Conservation (phyloP, 2,113 vertebrate species). For the Galemys pyrenaicus region DNA sequence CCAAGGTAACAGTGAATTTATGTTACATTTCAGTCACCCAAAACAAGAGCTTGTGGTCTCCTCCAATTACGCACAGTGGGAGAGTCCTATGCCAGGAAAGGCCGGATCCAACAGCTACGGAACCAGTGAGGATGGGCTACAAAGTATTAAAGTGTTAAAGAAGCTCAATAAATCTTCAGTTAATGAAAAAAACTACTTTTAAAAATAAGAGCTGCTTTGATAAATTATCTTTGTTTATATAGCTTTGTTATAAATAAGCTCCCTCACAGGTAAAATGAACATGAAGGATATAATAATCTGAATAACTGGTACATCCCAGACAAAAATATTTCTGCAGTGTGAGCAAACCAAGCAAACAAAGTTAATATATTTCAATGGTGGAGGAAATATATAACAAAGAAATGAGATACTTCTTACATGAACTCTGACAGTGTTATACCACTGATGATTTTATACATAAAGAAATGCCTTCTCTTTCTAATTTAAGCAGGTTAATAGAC, state of each 20-base stretch:
- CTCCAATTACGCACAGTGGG: constrained; percentile 93
- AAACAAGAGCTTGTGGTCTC: constrained; percentile 95
- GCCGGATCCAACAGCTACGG: constrained; percentile 91
- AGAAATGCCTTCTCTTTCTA: neutral
- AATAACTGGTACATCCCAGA: neutral
- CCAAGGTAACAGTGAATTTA: constrained; percentile 52
- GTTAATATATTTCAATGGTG: constrained; percentile 29
- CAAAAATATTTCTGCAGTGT: neutral
- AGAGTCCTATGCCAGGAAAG: constrained; percentile 96
- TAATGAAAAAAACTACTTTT: neutral
- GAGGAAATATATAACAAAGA: constrained; percentile 15
- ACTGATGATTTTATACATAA: constrained; percentile 39
- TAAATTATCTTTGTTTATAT: neutral
- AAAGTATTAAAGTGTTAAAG: constrained; percentile 64
- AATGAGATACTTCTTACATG: constrained; percentile 12
- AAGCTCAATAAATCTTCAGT: neutral
- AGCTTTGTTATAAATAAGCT: constrained; percentile 19
- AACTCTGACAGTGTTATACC: neutral
- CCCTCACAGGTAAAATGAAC: neutral
- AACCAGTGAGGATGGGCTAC: constrained; percentile 92
- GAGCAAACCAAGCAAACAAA: neutral
- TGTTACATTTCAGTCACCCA: constrained; percentile 97
- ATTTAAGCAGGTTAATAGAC: constrained; percentile 27
- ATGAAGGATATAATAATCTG: neutral
- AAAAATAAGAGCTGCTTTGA: neutral